Evolutionary conservation across 23 tunicate genomes (phyloP), one percentile per base, ranked within the genome.

Genomic region (Styela plicata): DNA sequence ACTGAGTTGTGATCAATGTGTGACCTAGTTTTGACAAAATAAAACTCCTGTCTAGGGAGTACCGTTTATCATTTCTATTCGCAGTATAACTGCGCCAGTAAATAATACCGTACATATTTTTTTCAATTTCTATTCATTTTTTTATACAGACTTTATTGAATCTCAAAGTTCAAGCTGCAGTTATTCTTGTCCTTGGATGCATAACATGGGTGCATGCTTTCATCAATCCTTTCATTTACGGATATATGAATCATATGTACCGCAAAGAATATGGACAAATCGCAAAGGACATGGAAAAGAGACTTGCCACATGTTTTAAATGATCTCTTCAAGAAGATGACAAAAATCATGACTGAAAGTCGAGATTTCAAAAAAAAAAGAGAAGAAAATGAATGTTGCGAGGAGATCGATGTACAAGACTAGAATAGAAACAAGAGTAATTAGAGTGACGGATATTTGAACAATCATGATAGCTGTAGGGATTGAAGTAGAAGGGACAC

Each of bases 171-270:
- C 80, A 92, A 78, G 89, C 98, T 69, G 29, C 71, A 62, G 85
- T 74, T 36, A 24, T 63, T 1, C 30, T 88, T 0, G 80, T 88
- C 27, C 77, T 88, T 31, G 85, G 85, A 24, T 75, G 80, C 73
- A 84, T 93, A 16, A 44, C 98, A 22, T 93, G 98, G 98, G 30
- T 93, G 24, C 98, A 93, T 75, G 87, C 98, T 27, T 84, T 93
- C 0, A 85, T 93, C 27, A 93, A 93, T 66, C 98, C 98, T 22
- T 68, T 90, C 82, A 93, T 93, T 31, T 93, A 93, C 69, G 98
- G 98, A 34, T 93, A 93, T 63, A 84, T 86, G 32, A 93, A 93
- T 71, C 73, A 82, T 30, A 87, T 89, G 32, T 93, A 93, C 63
- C 80, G 94, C 2, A 81, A 64, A 63, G 98, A 93, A 85, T 93